Evolutionary conservation across 2,888 invertebrate genomes (phyloP).

Genomic region (Drosophila greeni): DNA sequence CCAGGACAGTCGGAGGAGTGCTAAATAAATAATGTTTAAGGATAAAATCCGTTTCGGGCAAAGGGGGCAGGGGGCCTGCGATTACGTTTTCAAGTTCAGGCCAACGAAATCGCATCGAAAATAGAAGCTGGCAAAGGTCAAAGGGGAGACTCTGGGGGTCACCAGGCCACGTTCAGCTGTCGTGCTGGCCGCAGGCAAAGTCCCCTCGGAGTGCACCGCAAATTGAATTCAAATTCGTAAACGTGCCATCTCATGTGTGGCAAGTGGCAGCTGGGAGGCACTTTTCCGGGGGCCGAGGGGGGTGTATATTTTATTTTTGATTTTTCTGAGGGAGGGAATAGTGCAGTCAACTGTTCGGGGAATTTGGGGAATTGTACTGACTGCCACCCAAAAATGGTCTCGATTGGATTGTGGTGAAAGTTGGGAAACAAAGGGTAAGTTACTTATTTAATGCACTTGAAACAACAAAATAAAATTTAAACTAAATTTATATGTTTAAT

Average conservation of each 20-base stretch:
- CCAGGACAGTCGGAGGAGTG: constrained; percentile 7
- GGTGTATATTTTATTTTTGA: constrained; percentile 1
- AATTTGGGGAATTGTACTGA: constrained; percentile 36
- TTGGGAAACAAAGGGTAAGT: constrained; percentile 16
- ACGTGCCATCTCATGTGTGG: constrained; percentile 58
- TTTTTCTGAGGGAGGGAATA: neutral
- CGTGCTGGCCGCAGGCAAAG: constrained; percentile 17
- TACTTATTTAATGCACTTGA: constrained; percentile 47
- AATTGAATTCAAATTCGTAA: constrained; percentile 68
- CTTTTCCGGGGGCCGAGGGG: constrained; percentile 14
- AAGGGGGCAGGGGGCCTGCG: constrained; percentile 13
- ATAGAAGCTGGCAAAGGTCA: constrained; percentile 58
- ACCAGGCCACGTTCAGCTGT: constrained; percentile 20
- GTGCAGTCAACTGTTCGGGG: constrained; percentile 25
- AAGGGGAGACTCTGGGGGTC: constrained; percentile 7
- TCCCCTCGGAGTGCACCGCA: constrained; percentile 49
- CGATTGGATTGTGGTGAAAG: constrained; percentile 46
- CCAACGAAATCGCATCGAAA: constrained; percentile 45
- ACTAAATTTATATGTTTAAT: too few species aligned
- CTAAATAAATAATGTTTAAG: constrained; percentile 37
- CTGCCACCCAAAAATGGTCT: constrained; percentile 33
- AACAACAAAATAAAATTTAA: constrained; percentile 5
- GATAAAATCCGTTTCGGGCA: constrained; percentile 22
- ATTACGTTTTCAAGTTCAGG: constrained; percentile 64
- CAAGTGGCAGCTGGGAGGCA: constrained; percentile 16